These are phyloP conservation scores for Sciaenops ocellatus DNA, from an alignment of 2,797 vertebrate species.

Conservation along the genomic window DNA sequence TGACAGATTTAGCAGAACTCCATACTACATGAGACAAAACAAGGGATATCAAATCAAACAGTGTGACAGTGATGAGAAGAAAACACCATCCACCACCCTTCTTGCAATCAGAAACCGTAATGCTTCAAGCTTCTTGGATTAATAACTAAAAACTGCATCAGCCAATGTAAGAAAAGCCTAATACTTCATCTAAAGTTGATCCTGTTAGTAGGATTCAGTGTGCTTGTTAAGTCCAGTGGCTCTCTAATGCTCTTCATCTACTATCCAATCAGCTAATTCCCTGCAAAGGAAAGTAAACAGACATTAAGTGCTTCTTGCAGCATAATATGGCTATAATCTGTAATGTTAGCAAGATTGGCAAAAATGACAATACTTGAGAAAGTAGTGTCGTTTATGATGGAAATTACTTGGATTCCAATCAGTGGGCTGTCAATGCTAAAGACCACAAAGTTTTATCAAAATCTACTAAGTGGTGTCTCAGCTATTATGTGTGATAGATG, in stretches of 20 bases:
- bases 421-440: neutral
- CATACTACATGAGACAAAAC: neutral
- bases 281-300: constrained; percentile 6
- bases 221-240: constrained; percentile 23
- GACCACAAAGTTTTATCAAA: neutral
- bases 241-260: constrained; percentile 27
- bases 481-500: neutral
- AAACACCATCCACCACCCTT: neutral
- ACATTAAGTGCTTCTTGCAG: neutral
- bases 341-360: neutral
- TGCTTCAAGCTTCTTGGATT: constrained; percentile 9
- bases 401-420: constrained; percentile 3
- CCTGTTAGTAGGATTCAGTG: constrained; percentile 29
- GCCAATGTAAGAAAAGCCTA: neutral
- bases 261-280: constrained; percentile 34
- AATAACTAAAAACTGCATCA: constrained; percentile 20
- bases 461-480: neutral
- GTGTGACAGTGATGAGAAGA: constrained; percentile 17
- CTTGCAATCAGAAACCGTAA: constrained; percentile 9
- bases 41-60: constrained; percentile 15
- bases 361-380: neutral
- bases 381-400: neutral
- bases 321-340: neutral
- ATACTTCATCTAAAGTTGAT: constrained; percentile 47
- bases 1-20: neutral